phyloP scores from a whole-genome alignment of 2,888 invertebrate species.

The Diabrotica balteata region DNA sequence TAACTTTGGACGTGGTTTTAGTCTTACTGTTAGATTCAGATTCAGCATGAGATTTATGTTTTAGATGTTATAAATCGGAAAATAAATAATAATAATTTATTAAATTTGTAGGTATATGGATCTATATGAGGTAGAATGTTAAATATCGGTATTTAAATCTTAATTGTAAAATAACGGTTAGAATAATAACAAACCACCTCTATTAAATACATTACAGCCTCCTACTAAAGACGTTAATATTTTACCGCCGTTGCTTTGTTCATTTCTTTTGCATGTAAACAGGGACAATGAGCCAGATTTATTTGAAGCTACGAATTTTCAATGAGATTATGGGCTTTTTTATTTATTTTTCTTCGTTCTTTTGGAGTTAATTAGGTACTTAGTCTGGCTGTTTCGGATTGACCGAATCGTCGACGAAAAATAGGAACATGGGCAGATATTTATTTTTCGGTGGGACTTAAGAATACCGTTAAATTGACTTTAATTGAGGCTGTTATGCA shows the following conservation, averaged over 20 bases:
- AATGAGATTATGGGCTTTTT: conserved; percentile 25
- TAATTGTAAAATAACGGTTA: too few species aligned
- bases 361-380: conserved; percentile 28
- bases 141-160: too few species aligned
- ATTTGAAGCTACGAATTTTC: conserved; percentile 31
- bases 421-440: not conserved
- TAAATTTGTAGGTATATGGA: too few species aligned
- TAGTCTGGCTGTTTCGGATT: conserved; percentile 8
- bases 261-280: conserved; percentile 32
- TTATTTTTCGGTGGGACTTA: conserved; percentile 10
- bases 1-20: too few species aligned
- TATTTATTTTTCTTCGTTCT: conserved; percentile 12
- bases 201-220: conserved; percentile 37
- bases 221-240: conserved; percentile 41
- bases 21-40: too few species aligned
- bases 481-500: not conserved
- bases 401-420: not conserved
- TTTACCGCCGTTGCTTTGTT: conserved; percentile 39
- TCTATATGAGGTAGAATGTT: too few species aligned
- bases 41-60: too few species aligned
- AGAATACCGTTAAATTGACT: not conserved
- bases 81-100: too few species aligned
- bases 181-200: too few species aligned
- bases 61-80: too few species aligned
- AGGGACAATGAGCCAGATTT: conserved; percentile 33